Evolutionary conservation across 2,113 vertebrate species (phyloP).

Genomic region (Drymodes brunneopygia): DNA sequence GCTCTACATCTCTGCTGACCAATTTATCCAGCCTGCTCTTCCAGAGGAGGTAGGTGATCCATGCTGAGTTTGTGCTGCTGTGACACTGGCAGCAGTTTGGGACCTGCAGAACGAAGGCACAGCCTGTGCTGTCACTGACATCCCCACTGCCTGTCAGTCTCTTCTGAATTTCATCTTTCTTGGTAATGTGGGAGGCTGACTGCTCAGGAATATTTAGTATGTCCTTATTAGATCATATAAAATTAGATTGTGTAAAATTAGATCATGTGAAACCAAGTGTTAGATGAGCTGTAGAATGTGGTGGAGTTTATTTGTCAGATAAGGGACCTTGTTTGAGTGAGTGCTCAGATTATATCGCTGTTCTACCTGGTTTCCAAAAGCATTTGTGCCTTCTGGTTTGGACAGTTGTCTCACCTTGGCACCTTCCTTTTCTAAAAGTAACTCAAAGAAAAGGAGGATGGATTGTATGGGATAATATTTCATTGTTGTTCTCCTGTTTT

Average conservation of each 20-base stretch:
- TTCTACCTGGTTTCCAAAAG: background rate
- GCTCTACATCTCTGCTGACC: conserved; percentile 1
- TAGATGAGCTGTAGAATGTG: background rate
- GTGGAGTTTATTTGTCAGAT: background rate
- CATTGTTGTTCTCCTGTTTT: background rate
- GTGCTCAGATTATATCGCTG: background rate
- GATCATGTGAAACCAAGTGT: background rate
- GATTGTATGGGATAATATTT: background rate
- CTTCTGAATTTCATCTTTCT: background rate
- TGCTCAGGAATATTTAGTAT: background rate
- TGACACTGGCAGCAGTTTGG: fast-evolving
- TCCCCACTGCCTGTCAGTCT: background rate
- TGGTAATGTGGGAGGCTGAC: background rate
- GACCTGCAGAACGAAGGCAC: background rate
- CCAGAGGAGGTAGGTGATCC: conserved; percentile 57
- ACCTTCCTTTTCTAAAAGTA: background rate
- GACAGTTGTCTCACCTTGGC: background rate
- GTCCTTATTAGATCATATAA: background rate
- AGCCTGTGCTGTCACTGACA: background rate
- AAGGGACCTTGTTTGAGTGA: background rate
- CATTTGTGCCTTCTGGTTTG: background rate
- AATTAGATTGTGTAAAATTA: background rate
- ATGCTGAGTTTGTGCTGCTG: background rate
- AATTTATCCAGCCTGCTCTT: conserved; percentile 51
- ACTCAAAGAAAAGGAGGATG: background rate